Percentiles rank a stretch among this genome's conserved stretches.
These are phyloP conservation scores for Agrotis clavis DNA, from an alignment of 2,888 invertebrate genomes.

Conservation along the genomic window DNA sequence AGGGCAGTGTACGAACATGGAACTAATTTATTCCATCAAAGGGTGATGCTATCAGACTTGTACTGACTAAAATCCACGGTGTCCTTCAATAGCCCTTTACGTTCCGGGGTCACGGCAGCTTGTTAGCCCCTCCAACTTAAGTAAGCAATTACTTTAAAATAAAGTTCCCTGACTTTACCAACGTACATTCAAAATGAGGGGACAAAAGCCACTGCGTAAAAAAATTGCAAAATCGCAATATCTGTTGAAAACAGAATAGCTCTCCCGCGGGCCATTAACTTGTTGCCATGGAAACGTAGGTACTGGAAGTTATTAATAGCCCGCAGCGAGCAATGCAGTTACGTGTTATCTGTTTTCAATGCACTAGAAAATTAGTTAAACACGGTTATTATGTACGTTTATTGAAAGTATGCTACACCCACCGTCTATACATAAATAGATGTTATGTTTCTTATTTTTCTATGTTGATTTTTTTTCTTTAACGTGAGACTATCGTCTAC, in stretches of 20 bases:
- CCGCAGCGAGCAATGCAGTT: not conserved
- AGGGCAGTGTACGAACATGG: no score
- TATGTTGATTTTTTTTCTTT: no score
- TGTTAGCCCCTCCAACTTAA: not conserved
- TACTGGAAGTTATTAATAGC: conserved; percentile 30
- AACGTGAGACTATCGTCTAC: no score
- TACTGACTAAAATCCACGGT: no score
- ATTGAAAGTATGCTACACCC: not conserved
- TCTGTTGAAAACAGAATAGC: conserved; percentile 18
- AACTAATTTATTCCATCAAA: no score
- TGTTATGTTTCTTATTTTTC: no score
- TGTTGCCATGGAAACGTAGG: conserved; percentile 27
- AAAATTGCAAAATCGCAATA: not conserved
- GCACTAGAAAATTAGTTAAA: not conserved
- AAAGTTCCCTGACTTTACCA: not conserved
- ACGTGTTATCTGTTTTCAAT: not conserved
- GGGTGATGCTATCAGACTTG: no score
- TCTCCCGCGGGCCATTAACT: conserved; percentile 9
- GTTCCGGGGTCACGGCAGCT: no score
- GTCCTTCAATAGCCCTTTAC: no score
- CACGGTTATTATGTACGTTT: not conserved
- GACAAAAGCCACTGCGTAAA: not conserved
- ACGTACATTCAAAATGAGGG: not conserved
- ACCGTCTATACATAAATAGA: no score
- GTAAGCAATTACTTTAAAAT: not conserved